Evolutionary conservation across 2,797 vertebrate genomes (phyloP), one percentile per base, ranked within the genome.

Genomic region (Setipinna tenuifilis): DNA sequence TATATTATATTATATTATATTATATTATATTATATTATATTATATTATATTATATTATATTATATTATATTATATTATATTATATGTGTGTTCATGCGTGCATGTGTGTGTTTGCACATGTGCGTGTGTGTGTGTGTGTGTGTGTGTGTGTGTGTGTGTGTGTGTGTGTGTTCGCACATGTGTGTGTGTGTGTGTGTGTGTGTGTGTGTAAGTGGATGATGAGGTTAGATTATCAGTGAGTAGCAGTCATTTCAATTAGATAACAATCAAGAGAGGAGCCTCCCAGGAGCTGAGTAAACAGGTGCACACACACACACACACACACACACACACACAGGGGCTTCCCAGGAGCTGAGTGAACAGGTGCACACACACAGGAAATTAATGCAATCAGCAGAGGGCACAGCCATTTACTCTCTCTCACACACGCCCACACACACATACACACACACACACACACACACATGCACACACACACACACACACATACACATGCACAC

Each of bases 251-350:
- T 94, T 88, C 91, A 89, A 71, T 87, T 83, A 92, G 91, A 93
- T 92, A 90, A 91, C 65, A 84, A 92, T 92, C 90, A 92, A 89
- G 92, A 94, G 86, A 90, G 91, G n/a, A n/a, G 88, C 85, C 84
- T 88, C 86, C 82, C 84, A 86, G 28, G 6, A 31, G 68, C 68
- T 75, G 31, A 17, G 31, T 3, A 10, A 10, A 75, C 68, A 75
- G 28, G 31, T 41, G 16, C 16, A 41, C 17, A 75, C 68, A 41
- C 68, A 75, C 68, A 75, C 31, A 17, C 31, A 75, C 68, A 75
- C 28, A 31, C 31, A 28, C 16, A 41, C 17, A 75, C 68, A 41
- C 68, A 75, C 68, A 75, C 28, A 35, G 19, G 12, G 31, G 88
- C 85, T 83, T 88, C 86, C 82, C 84, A 86, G 28, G 6, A 31